A percentile compares a stretch with the other conserved stretches of the same genome.
Conservation (phyloP, 2,113 vertebrate species). For the Eulemur macaco region DNA sequence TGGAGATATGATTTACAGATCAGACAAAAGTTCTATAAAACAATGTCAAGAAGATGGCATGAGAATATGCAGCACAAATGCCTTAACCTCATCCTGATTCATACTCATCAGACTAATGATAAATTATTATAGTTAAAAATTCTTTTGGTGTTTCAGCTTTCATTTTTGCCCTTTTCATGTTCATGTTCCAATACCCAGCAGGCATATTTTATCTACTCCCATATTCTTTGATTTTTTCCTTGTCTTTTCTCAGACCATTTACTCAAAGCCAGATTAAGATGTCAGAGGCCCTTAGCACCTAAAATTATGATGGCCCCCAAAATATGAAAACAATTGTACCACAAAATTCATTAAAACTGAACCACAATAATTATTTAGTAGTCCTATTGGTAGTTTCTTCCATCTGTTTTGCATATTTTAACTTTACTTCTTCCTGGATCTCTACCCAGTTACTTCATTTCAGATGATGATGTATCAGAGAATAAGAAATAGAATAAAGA, state of each 20-base stretch:
- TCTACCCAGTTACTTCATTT: neutral
- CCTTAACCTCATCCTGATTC: neutral
- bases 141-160: neutral
- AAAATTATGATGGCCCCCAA: neutral
- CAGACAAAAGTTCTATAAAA: conserved; percentile 26
- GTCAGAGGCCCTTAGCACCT: neutral
- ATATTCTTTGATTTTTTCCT: neutral
- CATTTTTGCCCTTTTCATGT: conserved; percentile 27
- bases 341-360: neutral
- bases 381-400: neutral
- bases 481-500: neutral
- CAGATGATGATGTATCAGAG: neutral
- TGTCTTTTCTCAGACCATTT: conserved; percentile 2
- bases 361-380: neutral
- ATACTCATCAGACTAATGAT: neutral
- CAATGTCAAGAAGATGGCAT: neutral
- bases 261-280: neutral
- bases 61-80: neutral
- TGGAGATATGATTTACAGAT: neutral
- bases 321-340: neutral
- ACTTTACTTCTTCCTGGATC: neutral
- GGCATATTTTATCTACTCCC: neutral
- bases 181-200: neutral
- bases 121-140: conserved; percentile 26
- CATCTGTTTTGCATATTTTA: neutral